Percentiles rank a stretch among this genome's conserved stretches.
Evolutionary conservation across 2,888 invertebrate genomes (phyloP).

Genomic region (Agrilus biguttatus): DNA sequence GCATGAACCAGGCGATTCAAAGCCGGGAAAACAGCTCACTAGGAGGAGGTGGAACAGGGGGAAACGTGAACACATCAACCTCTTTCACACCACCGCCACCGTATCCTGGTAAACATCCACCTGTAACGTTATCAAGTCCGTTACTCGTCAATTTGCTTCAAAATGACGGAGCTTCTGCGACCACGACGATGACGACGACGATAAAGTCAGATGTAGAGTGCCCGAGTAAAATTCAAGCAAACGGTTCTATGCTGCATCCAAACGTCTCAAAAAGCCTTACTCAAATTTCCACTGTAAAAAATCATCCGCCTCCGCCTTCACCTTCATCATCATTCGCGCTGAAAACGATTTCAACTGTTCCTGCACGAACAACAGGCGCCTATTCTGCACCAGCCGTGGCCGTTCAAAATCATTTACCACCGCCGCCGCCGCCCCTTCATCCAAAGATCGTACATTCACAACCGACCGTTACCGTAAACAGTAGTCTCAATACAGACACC

Average conservation of each 20-base stretch:
- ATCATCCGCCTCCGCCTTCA: constrained; percentile 1
- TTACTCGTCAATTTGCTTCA: constrained; percentile 82
- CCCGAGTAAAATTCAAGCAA: not conserved
- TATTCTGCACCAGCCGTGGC: constrained; percentile 2
- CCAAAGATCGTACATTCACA: constrained; percentile 5
- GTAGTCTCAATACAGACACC: not conserved
- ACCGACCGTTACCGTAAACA: constrained; percentile 1
- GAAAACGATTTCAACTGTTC: constrained; percentile 1
- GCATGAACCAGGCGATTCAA: constrained; percentile 83
- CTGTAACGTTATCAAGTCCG: constrained; percentile 72
- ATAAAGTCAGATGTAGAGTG: constrained; percentile 12
- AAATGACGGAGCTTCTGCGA: constrained; percentile 48
- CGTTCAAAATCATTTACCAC: constrained; percentile 8
- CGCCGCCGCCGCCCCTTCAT: constrained; percentile 3
- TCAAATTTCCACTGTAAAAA: constrained; percentile 3
- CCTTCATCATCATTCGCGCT: constrained; percentile 3
- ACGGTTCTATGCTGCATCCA: constrained; percentile 1
- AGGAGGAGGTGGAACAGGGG: constrained; percentile 9
- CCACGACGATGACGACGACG: constrained; percentile 13
- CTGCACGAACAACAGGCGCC: too few species aligned
- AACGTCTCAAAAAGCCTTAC: constrained; percentile 5
- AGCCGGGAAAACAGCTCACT: constrained; percentile 36
- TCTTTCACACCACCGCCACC: constrained; percentile 30
- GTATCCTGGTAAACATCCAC: constrained; percentile 30
- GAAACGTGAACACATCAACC: constrained; percentile 9